phyloP scores from a whole-genome alignment of 2,113 vertebrate species.

The Podiceps cristatus region DNA sequence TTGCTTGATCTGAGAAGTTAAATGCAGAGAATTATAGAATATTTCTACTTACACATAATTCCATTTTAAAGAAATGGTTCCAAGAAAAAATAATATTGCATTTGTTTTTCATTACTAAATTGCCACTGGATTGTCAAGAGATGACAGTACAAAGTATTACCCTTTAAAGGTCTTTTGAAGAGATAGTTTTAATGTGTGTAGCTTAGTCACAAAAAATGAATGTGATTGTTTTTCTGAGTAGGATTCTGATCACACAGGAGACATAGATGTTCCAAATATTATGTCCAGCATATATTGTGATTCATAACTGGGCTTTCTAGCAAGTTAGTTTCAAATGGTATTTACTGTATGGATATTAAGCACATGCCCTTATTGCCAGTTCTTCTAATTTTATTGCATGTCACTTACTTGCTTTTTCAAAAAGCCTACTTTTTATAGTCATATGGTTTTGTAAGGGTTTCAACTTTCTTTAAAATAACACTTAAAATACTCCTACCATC shows the following conservation, averaged over 20 bases:
- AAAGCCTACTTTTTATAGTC: not conserved
- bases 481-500: not conserved
- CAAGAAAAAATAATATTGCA: not conserved
- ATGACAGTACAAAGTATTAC: not conserved
- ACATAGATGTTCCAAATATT: not conserved
- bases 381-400: constrained; percentile 18
- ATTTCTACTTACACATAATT: not conserved
- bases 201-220: not conserved
- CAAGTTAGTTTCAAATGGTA: not conserved
- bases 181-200: not conserved
- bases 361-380: not conserved
- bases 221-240: not conserved
- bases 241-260: not conserved
- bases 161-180: not conserved
- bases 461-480: not conserved
- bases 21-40: constrained; percentile 2
- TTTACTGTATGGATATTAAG: not conserved
- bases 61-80: not conserved
- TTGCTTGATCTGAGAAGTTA: constrained; percentile 8
- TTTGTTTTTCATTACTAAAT: not conserved
- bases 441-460: not conserved
- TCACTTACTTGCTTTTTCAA: not conserved
- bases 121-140: not conserved
- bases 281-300: not conserved
- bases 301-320: not conserved